These are phyloP conservation scores for Parasteatoda lunata DNA, from an alignment of 2,888 invertebrate species.

Conservation along the genomic window DNA sequence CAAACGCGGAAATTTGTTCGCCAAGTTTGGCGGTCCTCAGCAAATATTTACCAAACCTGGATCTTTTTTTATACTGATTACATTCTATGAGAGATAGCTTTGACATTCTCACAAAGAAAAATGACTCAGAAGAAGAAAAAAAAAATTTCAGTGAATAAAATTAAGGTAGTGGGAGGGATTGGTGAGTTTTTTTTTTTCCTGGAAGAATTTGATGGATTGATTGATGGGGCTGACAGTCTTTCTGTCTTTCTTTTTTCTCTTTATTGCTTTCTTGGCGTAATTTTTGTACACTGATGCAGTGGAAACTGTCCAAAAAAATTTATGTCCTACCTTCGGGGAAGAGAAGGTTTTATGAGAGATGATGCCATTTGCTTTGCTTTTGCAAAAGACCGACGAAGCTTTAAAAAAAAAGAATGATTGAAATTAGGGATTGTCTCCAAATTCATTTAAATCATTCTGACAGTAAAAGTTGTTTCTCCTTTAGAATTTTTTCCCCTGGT, in stretches of 20 bases:
- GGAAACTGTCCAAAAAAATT: conserved; percentile 55
- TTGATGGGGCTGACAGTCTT: conserved; percentile 50
- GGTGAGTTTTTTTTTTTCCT: conserved; percentile 44
- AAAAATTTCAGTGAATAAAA: conserved; percentile 54
- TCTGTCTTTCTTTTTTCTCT: conserved; percentile 14
- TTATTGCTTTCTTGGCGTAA: conserved; percentile 36
- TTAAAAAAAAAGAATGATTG: conserved; percentile 37
- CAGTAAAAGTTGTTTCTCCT: background rate
- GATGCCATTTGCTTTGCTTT: conserved; percentile 62
- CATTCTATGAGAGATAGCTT: conserved; percentile 47
- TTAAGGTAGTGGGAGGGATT: conserved; percentile 13
- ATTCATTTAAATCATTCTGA: background rate
- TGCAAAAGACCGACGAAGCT: conserved; percentile 56
- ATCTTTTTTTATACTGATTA: conserved; percentile 18
- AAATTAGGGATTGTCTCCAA: conserved; percentile 66
- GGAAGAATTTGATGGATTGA: conserved; percentile 65
- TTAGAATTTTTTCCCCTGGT: too few species aligned
- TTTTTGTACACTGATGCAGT: conserved; percentile 58
- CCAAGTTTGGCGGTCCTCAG: conserved; percentile 38
- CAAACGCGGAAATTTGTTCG: conserved; percentile 45
- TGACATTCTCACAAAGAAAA: conserved; percentile 20
- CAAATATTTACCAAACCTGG: conserved; percentile 54
- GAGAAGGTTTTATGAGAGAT: conserved; percentile 61
- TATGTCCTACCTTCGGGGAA: conserved; percentile 62
- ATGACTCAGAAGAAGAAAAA: conserved; percentile 21